These are phyloP conservation scores for Boulengeromyrus knoepffleri DNA, from an alignment of 2,113 vertebrate genomes.

Conservation along the genomic window DNA sequence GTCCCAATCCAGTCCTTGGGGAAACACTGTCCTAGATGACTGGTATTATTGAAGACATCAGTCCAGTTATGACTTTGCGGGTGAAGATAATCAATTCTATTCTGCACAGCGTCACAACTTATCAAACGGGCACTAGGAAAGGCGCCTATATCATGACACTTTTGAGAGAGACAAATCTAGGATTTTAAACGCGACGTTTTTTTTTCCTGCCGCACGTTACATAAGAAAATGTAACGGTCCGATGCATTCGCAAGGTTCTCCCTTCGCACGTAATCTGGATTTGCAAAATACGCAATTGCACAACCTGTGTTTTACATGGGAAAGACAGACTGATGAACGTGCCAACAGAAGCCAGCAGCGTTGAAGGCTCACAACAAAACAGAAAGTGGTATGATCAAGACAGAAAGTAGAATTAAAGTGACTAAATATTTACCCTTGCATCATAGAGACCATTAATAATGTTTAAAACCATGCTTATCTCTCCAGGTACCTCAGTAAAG, in stretches of 20 bases:
- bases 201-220: neutral
- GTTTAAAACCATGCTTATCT: neutral
- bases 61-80: neutral
- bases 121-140: neutral
- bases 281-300: neutral
- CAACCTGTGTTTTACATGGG: neutral
- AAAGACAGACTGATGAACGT: neutral
- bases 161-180: neutral
- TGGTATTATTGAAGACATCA: neutral
- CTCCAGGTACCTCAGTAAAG: constrained; percentile 80
- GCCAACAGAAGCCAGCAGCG: neutral
- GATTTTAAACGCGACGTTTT: neutral
- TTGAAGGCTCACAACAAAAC: neutral
- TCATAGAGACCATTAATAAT: neutral
- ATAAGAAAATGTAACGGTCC: neutral
- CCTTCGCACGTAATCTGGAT: neutral
- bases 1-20: too few species aligned
- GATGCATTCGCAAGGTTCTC: neutral
- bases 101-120: neutral
- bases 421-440: neutral
- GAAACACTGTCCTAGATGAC: neutral
- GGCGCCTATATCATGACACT: neutral
- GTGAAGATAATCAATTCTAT: neutral
- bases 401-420: neutral
- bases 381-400: neutral